These are phyloP conservation scores for Cricetomys ansorgei DNA, from an alignment of 2,113 vertebrate genomes.

Conservation along the genomic window DNA sequence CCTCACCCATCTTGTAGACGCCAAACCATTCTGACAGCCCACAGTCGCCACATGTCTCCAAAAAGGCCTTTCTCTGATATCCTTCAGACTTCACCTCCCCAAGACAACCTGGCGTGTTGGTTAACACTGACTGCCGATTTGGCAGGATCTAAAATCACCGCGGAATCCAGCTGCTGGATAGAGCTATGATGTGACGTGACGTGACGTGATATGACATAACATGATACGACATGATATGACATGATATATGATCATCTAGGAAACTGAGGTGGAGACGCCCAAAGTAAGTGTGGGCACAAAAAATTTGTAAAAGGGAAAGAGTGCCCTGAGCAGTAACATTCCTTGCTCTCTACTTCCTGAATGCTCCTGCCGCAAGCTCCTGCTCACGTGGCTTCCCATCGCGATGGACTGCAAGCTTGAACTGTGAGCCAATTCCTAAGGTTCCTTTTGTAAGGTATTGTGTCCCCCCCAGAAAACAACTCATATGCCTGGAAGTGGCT, in stretches of 20 bases:
- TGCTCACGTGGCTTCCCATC: too few relatives aligned
- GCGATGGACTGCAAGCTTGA: too few relatives aligned
- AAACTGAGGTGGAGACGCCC: too few relatives aligned
- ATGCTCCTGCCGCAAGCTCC: neutral
- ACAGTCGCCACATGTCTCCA: neutral
- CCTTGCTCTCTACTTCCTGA: neutral
- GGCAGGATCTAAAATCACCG: neutral
- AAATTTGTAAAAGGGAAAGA: neutral
- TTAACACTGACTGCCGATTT: neutral
- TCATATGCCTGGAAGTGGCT: neutral
- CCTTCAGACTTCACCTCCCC: neutral
- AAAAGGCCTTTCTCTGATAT: neutral
- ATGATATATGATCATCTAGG: neutral
- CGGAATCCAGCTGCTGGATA: too few relatives aligned
- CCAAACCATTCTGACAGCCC: neutral
- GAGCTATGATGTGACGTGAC: neutral
- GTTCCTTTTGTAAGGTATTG: neutral
- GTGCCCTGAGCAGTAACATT: neutral
- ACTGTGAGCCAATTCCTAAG: neutral
- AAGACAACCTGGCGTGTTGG: neutral
- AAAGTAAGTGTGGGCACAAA: neutral
- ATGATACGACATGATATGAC: too few relatives aligned
- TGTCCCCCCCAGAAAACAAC: too few relatives aligned
- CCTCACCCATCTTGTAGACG: neutral
- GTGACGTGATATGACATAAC: too few relatives aligned